A percentile compares a stretch with the other conserved stretches of the same genome.
Conservation (phyloP, 2,113 vertebrate species). For the Pangasianodon hypophthalmus region DNA sequence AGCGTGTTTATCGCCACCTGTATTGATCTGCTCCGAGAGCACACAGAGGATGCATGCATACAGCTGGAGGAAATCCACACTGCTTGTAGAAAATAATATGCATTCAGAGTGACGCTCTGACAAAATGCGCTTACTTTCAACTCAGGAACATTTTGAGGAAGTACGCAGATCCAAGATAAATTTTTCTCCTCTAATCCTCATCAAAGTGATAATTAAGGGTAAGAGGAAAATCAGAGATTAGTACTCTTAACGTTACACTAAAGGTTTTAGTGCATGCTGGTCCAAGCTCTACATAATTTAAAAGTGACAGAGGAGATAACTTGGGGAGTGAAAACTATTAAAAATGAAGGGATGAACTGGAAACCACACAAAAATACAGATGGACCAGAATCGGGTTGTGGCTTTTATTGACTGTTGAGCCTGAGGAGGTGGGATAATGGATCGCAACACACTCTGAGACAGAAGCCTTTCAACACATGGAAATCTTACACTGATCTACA, state of each 20-base stretch:
- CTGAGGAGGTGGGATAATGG: conserved; percentile 15
- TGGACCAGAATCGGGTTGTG: conserved; percentile 23
- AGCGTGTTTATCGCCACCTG: conserved; percentile 4
- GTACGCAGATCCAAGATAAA: background rate
- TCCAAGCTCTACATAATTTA: background rate
- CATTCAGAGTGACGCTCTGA: background rate
- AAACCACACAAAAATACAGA: conserved; percentile 14
- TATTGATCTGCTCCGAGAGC: conserved; percentile 42
- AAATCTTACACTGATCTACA: conserved; percentile 33
- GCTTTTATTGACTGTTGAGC: conserved; percentile 38
- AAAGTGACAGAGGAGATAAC: background rate
- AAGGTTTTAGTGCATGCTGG: background rate
- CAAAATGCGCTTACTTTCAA: background rate
- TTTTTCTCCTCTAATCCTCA: background rate
- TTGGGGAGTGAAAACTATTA: background rate
- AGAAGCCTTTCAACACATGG: conserved; percentile 26
- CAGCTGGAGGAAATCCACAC: background rate
- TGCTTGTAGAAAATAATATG: background rate
- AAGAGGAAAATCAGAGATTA: background rate
- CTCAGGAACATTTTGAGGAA: background rate
- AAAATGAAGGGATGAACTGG: conserved; percentile 1
- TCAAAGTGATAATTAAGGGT: background rate
- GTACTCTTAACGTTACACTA: background rate
- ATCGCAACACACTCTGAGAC: conserved; percentile 11
- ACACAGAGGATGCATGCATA: background rate